Conservation (phyloP, 2,888 invertebrate genomes). For the Trichogramma evanescens region DNA sequence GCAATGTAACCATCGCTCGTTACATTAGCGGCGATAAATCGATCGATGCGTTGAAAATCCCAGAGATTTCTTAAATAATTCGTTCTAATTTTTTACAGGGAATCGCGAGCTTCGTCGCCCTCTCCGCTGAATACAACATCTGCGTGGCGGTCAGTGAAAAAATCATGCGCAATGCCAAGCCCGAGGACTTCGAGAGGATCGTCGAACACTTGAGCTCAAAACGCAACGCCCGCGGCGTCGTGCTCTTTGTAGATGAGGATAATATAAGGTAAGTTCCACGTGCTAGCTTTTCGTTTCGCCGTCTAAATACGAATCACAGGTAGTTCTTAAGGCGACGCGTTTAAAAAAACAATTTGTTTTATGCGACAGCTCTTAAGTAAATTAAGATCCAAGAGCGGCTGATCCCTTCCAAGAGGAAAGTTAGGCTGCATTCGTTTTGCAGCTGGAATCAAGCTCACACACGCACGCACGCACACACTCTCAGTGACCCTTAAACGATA, state of each 20-base stretch:
- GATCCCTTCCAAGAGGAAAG: background rate
- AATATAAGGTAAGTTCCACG: slow-evolving; percentile 51
- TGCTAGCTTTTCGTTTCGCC: background rate
- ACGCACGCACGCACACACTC: no score
- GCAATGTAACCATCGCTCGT: no score
- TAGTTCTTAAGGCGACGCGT: background rate
- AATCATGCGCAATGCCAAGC: slow-evolving; percentile 53
- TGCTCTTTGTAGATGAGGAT: slow-evolving; percentile 68
- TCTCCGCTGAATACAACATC: slow-evolving; percentile 49
- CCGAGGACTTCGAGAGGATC: slow-evolving; percentile 56
- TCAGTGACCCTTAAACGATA: no score
- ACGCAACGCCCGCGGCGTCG: slow-evolving; percentile 58
- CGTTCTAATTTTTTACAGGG: slow-evolving; percentile 43
- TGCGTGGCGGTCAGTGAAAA: slow-evolving; percentile 55
- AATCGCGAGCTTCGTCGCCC: slow-evolving; percentile 54
- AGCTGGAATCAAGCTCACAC: background rate
- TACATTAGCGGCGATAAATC: background rate
- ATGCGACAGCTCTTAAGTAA: slow-evolving; percentile 8
- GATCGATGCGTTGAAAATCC: background rate
- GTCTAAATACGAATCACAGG: background rate
- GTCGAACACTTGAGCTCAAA: slow-evolving; percentile 54
- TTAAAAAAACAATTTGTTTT: slow-evolving; percentile 19
- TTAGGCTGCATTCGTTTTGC: background rate
- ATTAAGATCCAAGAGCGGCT: slow-evolving; percentile 13
- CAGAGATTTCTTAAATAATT: background rate